Percentiles rank a stretch among this genome's conserved stretches.
These are phyloP conservation scores for Sicus ferrugineus DNA, from an alignment of 2,888 invertebrate species.

Conservation along the genomic window DNA sequence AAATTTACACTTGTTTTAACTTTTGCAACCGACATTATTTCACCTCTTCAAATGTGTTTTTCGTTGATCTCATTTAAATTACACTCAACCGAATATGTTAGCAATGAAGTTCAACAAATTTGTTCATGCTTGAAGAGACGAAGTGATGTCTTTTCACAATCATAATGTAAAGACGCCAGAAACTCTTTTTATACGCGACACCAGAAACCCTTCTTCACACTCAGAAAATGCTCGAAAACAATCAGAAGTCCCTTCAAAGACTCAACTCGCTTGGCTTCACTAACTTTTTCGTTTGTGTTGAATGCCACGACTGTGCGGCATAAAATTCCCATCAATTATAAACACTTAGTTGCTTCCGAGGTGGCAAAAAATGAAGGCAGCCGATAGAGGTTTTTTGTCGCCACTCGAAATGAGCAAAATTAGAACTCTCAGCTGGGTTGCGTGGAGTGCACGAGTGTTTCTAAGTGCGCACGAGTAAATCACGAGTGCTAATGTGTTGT, in stretches of 20 bases:
- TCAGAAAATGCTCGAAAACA: too few relatives aligned
- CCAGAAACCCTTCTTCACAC: too few relatives aligned
- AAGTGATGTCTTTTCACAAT: too few relatives aligned
- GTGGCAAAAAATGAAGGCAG: slow-evolving; percentile 13
- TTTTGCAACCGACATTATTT: slow-evolving; percentile 29
- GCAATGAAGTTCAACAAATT: too few relatives aligned
- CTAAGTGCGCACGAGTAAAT: slow-evolving; percentile 63
- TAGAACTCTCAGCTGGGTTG: not conserved
- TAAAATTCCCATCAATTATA: not conserved
- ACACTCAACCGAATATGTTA: not conserved
- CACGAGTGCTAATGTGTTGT: slow-evolving; percentile 42
- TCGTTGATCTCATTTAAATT: not conserved
- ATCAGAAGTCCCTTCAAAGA: too few relatives aligned
- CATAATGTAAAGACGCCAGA: too few relatives aligned
- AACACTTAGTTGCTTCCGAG: not conserved
- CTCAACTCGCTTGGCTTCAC: too few relatives aligned
- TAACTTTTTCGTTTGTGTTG: too few relatives aligned
- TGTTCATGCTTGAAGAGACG: too few relatives aligned
- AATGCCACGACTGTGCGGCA: too few relatives aligned
- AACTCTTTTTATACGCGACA: too few relatives aligned
- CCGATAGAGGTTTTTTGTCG: not conserved
- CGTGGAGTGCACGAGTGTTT: slow-evolving; percentile 49
- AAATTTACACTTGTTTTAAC: slow-evolving; percentile 58
- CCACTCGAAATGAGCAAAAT: not conserved
- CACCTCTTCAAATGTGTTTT: not conserved